Conservation (phyloP, 2,113 vertebrate species). For the Daboia siamensis region DNA sequence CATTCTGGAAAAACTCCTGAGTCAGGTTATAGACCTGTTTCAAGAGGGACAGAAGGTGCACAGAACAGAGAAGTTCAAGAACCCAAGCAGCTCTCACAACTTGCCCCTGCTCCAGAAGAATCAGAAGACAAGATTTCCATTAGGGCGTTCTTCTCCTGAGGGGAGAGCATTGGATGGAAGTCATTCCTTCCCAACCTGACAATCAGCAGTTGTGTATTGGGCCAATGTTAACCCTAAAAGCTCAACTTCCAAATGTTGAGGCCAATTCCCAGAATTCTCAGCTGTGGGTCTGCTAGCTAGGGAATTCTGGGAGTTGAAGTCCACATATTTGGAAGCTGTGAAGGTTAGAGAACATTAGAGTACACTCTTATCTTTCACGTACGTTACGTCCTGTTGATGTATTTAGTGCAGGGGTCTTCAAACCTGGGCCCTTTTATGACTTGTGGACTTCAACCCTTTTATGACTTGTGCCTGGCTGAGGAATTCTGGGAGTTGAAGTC, state of each 20-base stretch:
- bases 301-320: background rate
- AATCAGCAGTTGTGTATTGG: background rate
- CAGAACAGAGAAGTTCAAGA: too few relatives aligned
- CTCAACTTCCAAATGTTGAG: background rate
- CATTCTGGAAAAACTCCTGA: slow-evolving; percentile 97
- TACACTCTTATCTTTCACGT: background rate
- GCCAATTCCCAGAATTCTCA: background rate
- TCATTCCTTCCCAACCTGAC: background rate
- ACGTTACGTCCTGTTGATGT: background rate
- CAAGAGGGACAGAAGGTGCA: background rate
- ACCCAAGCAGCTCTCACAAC: slow-evolving; percentile 82
- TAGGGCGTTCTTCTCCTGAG: background rate
- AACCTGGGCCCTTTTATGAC: too few relatives aligned
- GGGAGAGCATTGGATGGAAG: background rate
- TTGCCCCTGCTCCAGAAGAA: slow-evolving; percentile 81
- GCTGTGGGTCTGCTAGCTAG: background rate
- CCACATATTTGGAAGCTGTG: background rate
- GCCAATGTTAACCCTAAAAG: background rate
- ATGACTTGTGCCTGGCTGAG: too few relatives aligned
- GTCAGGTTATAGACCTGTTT: slow-evolving; percentile 97
- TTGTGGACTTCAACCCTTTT: too few relatives aligned
- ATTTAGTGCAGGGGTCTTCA: background rate
- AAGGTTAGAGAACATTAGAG: background rate
- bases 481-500: too few relatives aligned
- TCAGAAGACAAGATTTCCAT: slow-evolving; percentile 37